Evolutionary conservation across 2,888 invertebrate genomes (phyloP).

Genomic region (Griposia aprilina): DNA sequence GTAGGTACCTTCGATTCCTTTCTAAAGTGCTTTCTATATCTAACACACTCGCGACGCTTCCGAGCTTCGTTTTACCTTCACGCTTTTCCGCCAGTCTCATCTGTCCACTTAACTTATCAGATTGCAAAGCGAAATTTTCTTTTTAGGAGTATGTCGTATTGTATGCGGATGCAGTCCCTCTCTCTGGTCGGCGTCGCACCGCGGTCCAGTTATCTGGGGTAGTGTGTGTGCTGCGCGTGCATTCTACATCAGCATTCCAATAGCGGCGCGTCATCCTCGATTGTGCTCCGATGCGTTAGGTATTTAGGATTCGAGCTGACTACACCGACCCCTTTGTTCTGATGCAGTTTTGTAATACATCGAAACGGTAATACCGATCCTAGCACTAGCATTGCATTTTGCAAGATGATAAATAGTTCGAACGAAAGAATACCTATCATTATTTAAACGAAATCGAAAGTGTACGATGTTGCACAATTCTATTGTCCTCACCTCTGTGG

Average conservation of each 20-base stretch:
- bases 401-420: conserved; percentile 74
- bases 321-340: conserved; percentile 75
- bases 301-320: conserved; percentile 78
- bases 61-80: conserved; percentile 80
- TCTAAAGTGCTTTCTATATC: conserved; percentile 90
- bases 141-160: conserved; percentile 62
- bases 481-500: conserved; percentile 79
- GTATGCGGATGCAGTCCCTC: conserved; percentile 76
- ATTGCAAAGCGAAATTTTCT: conserved; percentile 76
- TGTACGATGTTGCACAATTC: conserved; percentile 81
- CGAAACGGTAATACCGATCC: conserved; percentile 67
- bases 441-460: conserved; percentile 82
- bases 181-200: conserved; percentile 70
- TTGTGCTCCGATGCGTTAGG: conserved; percentile 80
- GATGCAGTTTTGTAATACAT: conserved; percentile 72
- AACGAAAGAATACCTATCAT: conserved; percentile 74
- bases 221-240: conserved; percentile 80
- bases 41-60: conserved; percentile 78
- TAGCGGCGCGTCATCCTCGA: conserved; percentile 83
- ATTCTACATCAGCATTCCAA: conserved; percentile 87
- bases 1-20: conserved; percentile 89
- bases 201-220: conserved; percentile 78
- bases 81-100: conserved; percentile 80
- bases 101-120: conserved; percentile 75
- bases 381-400: conserved; percentile 65